Conservation (phyloP, 2,797 vertebrate genomes). For the Clarias platycephalus region DNA sequence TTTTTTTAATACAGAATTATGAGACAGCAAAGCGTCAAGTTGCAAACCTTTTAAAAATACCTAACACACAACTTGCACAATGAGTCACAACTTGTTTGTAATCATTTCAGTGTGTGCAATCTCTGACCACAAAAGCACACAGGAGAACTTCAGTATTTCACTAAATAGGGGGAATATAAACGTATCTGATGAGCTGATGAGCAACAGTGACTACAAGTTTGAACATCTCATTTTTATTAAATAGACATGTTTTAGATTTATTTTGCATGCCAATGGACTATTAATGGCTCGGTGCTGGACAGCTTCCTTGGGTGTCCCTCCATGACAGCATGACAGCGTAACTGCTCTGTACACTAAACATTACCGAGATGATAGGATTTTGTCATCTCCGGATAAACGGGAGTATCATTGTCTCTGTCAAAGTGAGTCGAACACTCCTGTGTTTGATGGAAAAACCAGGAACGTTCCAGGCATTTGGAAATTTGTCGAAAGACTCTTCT, state of each 20-base stretch:
- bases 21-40: neutral
- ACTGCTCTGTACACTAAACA: neutral
- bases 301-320: neutral
- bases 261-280: neutral
- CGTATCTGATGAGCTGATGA: neutral
- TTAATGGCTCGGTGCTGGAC: neutral
- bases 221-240: neutral
- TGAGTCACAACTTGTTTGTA: neutral
- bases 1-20: neutral
- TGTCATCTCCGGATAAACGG: no score
- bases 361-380: neutral
- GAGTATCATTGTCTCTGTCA: neutral
- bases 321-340: neutral
- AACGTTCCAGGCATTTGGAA: constrained; percentile 11
- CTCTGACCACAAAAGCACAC: neutral
- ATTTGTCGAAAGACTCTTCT: constrained; percentile 4
- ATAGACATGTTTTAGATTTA: neutral
- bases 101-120: neutral
- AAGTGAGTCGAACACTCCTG: neutral
- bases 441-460: neutral
- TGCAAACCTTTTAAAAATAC: neutral
- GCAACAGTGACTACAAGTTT: neutral
- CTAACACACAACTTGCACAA: neutral
- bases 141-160: neutral
- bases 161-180: neutral